phyloP scores from a whole-genome alignment of 1,140 invertebrate species.

The Acromyrmex charruanus region DNA sequence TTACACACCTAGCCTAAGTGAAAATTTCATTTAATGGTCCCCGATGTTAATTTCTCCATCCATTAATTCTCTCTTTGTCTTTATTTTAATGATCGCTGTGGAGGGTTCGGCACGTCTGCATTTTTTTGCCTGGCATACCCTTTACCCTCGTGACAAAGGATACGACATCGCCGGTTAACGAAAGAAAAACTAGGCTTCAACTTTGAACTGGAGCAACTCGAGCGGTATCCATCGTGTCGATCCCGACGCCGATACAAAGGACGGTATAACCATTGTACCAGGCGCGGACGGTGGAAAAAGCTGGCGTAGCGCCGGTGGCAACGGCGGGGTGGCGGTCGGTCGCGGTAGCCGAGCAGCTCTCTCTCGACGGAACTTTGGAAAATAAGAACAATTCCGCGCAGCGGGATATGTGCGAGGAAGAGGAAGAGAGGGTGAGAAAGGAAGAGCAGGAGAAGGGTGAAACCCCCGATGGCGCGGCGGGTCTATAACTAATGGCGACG shows the following conservation, averaged over 20 bases:
- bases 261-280: constrained; percentile 58
- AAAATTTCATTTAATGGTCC: constrained; percentile 1
- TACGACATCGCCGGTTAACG: constrained; percentile 33
- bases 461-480: constrained; percentile 24
- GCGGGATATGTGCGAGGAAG: neutral
- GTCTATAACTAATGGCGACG: constrained; percentile 75
- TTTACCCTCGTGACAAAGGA: constrained; percentile 38
- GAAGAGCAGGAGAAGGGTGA: neutral
- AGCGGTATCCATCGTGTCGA: constrained; percentile 42
- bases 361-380: constrained; percentile 62
- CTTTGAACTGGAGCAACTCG: constrained; percentile 55
- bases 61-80: constrained; percentile 1
- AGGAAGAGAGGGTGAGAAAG: neutral
- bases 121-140: constrained; percentile 46
- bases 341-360: constrained; percentile 27
- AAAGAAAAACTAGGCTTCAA: constrained; percentile 53
- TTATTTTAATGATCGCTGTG: constrained; percentile 35
- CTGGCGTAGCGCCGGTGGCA: constrained; percentile 30
- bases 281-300: constrained; percentile 56
- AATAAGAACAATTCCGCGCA: constrained; percentile 68
- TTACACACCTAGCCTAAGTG: neutral
- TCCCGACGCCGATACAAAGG: constrained; percentile 50
- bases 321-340: constrained; percentile 20
- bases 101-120: neutral
- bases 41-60: neutral